Percentiles rank a stretch among this genome's conserved stretches.
Evolutionary conservation across 2,113 vertebrate genomes (phyloP).

Genomic region (Rhombomys opimus): DNA sequence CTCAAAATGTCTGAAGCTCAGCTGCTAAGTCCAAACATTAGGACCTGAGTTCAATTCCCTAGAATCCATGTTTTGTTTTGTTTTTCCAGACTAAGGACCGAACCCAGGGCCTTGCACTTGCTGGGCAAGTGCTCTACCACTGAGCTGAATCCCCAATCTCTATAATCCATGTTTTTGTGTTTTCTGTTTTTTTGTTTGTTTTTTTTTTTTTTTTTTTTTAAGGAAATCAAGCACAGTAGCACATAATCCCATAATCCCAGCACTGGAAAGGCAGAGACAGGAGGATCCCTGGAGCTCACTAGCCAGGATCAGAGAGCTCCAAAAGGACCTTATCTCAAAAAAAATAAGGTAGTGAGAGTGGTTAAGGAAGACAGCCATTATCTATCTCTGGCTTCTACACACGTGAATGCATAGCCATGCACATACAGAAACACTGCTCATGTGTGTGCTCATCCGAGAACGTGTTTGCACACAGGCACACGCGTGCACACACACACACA

Average conservation of each 20-base stretch:
- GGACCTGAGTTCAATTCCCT: not conserved
- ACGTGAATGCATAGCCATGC: not conserved
- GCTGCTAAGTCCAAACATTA: not conserved
- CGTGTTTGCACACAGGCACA: not conserved
- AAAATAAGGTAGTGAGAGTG: not conserved
- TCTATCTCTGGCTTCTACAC: not conserved
- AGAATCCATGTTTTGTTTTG: not conserved
- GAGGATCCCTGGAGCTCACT: not conserved
- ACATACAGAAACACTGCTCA: not conserved
- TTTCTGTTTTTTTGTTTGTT: too few relatives aligned
- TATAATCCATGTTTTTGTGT: too few relatives aligned
- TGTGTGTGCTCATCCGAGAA: too few relatives aligned
- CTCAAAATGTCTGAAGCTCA: not conserved
- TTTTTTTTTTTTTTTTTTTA: too few relatives aligned
- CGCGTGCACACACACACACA: not conserved
- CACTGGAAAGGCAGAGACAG: not conserved
- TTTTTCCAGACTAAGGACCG: too few relatives aligned
- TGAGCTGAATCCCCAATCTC: too few relatives aligned
- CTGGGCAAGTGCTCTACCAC: too few relatives aligned
- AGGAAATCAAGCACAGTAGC: not conserved
- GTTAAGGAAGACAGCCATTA: not conserved
- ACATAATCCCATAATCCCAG: not conserved
- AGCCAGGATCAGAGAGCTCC: not conserved
- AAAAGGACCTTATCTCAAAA: not conserved
- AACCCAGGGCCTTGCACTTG: too few relatives aligned